Conservation (phyloP, 2,888 invertebrate genomes). For the Melieria crassipennis region DNA sequence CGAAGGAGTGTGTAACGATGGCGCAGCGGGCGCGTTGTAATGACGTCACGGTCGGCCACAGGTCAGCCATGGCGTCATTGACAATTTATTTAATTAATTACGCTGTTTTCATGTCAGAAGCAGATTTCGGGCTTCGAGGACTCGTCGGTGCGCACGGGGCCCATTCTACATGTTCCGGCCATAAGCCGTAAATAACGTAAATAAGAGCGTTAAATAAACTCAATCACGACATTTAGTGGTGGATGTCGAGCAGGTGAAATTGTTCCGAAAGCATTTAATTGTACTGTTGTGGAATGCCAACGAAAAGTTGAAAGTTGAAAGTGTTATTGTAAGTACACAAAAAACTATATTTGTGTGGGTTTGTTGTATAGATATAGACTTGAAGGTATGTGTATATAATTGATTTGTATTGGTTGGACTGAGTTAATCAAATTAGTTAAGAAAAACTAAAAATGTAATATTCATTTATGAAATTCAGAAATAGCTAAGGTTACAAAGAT, state of each 20-base stretch:
- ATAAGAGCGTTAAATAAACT: constrained; percentile 14
- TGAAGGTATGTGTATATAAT: too few species aligned
- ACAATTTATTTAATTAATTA: constrained; percentile 26
- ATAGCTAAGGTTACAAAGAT: too few species aligned
- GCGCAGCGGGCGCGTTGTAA: not conserved
- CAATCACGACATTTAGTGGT: constrained; percentile 20
- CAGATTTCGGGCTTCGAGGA: not conserved
- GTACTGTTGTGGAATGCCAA: not conserved
- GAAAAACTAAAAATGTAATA: too few species aligned
- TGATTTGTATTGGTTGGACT: too few species aligned
- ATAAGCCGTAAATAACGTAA: too few species aligned
- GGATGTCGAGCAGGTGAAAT: too few species aligned
- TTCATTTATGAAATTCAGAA: too few species aligned
- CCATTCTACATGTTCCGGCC: not conserved
- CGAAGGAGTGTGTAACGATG: not conserved
- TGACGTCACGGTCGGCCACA: constrained; percentile 21
- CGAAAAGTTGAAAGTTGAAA: not conserved
- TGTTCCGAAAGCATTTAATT: constrained; percentile 1
- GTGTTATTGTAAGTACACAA: not conserved
- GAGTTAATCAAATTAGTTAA: too few species aligned
- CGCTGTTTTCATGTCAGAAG: constrained; percentile 13
- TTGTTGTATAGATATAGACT: too few species aligned
- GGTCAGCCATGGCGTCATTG: constrained; percentile 13
- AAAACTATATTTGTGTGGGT: too few species aligned
- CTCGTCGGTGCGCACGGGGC: not conserved